Evolutionary conservation across 2,113 vertebrate genomes (phyloP).

Genomic region (Odocoileus virginianus): DNA sequence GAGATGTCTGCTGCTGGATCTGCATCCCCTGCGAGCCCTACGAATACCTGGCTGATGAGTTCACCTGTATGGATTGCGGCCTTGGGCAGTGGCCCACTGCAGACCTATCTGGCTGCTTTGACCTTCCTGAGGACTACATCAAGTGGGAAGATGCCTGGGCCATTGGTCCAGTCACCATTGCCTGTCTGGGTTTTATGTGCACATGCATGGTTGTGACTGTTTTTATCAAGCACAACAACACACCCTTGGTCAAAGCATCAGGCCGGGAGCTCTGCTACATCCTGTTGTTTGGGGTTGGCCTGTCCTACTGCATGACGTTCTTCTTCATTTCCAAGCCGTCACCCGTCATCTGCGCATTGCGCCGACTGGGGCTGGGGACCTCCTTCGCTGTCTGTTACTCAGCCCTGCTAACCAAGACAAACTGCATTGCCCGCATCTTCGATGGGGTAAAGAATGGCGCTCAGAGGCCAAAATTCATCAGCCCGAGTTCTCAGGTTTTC

Average conservation of each 20-base stretch:
- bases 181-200: constrained; percentile 94
- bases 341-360: constrained; percentile 92
- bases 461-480: constrained; percentile 96
- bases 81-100: constrained; percentile 94
- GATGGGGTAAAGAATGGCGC: constrained; percentile 94
- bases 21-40: constrained; percentile 95
- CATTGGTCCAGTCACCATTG: constrained; percentile 95
- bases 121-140: constrained; percentile 98
- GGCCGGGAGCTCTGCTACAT: constrained; percentile 98
- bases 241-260: constrained; percentile 96
- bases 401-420: constrained; percentile 97
- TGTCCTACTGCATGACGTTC: constrained; percentile 98
- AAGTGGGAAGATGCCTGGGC: constrained; percentile 99
- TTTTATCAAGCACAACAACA: constrained; percentile 95
- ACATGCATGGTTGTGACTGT: constrained; percentile 92
- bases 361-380: constrained; percentile 93
- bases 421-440: constrained; percentile 98
- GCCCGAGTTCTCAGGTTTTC: constrained; percentile 97
- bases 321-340: constrained; percentile 98
- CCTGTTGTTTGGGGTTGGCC: constrained; percentile 92
- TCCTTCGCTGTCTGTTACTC: constrained; percentile 98
- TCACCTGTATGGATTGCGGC: constrained; percentile 93
- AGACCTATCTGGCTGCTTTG: constrained; percentile 92
- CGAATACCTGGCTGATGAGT: constrained; percentile 95
- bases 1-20: constrained; percentile 99